Evolutionary conservation across 2,888 invertebrate genomes (phyloP), one percentile per base, ranked within the genome.

Genomic region (Nomada ruficornis): DNA sequence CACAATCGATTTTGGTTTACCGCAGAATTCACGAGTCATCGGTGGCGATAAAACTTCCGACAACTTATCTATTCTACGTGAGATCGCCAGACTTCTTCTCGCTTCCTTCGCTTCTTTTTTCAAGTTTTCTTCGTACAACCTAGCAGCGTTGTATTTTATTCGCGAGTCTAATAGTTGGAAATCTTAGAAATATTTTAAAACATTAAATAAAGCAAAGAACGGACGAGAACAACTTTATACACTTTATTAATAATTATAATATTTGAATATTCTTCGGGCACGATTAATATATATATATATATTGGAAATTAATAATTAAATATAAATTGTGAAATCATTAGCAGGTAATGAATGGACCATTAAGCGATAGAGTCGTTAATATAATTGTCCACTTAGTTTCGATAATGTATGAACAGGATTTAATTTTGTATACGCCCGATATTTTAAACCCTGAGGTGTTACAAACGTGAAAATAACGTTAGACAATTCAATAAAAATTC

Each of bases 1-100:
- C 29, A n/a, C 57, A 47, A 78, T 80, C 77, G 63, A 62, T 72
- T 59, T 69, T 52, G 72, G 63, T 79, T 76, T 75, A 63, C 82
- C 73, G 13, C 59, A 69, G 62, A 68, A 82, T 80, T 72, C 67
- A 76, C 68, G 76, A 71, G 57, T 80, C 72, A 81, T 67, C 68
- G 57, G 36, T 50, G 52, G 42, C 60, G 77, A 83, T 77, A 77
- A 81, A 81, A 77, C 77, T 73, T 57, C 50, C 60, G 57, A 55
- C 65, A 73, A 81, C 73, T 77, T 81, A 76, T 81, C 77, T 52
- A 29, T 71, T 72, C 59, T 60, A 77, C 67, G 80, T 36, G 65
- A 62, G 60, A 67, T 54, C 71, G 26, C 36, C 29, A 11, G 42
- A 47, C 15, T 44, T 20, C 23, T 2, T 13, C 13, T 13, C 13